Base-by-base conservation (phyloP, 2,888 invertebrate species). In the Melinaea marsaeus region DNA sequence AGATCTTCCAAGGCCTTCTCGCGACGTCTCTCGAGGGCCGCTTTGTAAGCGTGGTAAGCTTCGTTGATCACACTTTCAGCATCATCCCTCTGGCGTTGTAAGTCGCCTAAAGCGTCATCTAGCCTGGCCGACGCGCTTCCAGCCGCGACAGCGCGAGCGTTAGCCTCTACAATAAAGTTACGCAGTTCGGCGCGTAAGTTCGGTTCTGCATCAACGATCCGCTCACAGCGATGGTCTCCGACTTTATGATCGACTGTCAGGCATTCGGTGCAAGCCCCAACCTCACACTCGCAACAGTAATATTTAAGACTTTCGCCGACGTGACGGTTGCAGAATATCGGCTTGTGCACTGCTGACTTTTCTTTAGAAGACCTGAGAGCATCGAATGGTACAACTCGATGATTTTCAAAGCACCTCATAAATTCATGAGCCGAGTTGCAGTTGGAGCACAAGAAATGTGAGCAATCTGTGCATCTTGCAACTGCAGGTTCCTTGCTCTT, bases 331-430 rank as follows among this genome's bases (percentile, higher is more conserved):
- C 98, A 98, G 80, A 95, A 95, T 65, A 98, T 93, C 48, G 97
- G 97, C 84, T 97, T 97, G 79, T 97, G 97, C 71, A 98, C 95
- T 60, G 96, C 95, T 70, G 96, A 92, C 75, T 95, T 95, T 79
- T 95, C 94, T 75, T 94, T 94, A 70, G 95, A 95, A 74, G 93
- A 92, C 75, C 95, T 94, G 80, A 97, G 92, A 73, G 97, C 97
- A 76, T 97, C 97, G 79, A 98, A 94, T 55, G 95, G 95, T 60
- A 97, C 94, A 48, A 98, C 98, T 84, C 95, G 93, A 84, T 99
- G 98, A 77, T 96, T 97, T 85, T 98, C 98, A 83, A 99, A 99
- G 90, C 98, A 98, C 72, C 97, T 93, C 98, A 98, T 98, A 80
- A 96, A 98, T 84, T 97, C 96, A 85, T 99, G 98, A 64, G 98